phyloP scores from a whole-genome alignment of 2,113 vertebrate species.

The Lampris incognitus region DNA sequence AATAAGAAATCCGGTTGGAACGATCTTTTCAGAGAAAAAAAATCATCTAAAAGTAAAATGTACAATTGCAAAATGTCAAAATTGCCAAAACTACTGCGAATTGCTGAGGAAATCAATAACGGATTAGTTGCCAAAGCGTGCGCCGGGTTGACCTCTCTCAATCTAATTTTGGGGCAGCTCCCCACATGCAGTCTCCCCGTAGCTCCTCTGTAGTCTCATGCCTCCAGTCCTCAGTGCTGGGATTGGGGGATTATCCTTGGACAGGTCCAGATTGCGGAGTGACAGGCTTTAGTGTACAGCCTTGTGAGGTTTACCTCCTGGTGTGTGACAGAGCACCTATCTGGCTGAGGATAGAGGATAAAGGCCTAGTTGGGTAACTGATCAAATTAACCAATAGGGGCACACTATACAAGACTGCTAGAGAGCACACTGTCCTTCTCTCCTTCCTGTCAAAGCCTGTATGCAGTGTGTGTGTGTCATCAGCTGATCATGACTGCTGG shows the following conservation, averaged over 20 bases:
- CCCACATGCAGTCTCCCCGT: background rate
- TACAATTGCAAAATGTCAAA: background rate
- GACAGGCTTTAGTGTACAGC: slow-evolving; percentile 66
- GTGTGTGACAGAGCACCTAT: slow-evolving; percentile 43
- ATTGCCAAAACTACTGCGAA: slow-evolving; percentile 3
- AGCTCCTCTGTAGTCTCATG: slow-evolving; percentile 10
- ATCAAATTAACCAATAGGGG: slow-evolving; percentile 12
- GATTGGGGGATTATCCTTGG: slow-evolving; percentile 71
- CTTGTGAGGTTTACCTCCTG: slow-evolving; percentile 69
- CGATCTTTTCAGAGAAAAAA: slow-evolving; percentile 1
- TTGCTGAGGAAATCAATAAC: slow-evolving; percentile 18
- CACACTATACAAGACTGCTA: background rate
- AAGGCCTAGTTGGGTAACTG: slow-evolving; percentile 1
- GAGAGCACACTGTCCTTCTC: too few relatives aligned
- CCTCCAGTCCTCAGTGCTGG: slow-evolving; percentile 12
- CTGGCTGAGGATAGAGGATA: background rate
- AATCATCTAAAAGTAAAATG: slow-evolving; percentile 10
- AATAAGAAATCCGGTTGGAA: background rate
- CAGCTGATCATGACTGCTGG: background rate
- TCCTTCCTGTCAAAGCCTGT: background rate
- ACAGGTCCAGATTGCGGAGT: slow-evolving; percentile 65
- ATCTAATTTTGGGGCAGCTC: slow-evolving; percentile 10
- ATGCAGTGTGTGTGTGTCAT: background rate
- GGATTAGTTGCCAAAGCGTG: background rate
- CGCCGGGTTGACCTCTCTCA: slow-evolving; percentile 33